Evolutionary conservation across 2,797 vertebrate species (phyloP).

Genomic region (Clangula hyemalis): DNA sequence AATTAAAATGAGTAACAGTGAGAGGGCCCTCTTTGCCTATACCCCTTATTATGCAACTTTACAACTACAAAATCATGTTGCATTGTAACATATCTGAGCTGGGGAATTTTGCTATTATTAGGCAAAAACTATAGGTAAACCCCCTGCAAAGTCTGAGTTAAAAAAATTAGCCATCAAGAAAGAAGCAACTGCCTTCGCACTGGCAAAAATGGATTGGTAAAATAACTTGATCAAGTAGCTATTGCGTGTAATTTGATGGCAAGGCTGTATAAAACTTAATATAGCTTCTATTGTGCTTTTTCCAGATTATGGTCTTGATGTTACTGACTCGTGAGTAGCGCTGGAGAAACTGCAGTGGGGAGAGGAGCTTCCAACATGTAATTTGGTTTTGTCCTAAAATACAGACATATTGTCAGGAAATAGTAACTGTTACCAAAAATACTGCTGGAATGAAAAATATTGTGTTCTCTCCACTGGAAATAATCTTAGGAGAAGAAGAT

Average conservation of each 20-base stretch:
- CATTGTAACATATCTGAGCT: not conserved
- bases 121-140: not conserved
- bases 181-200: slow-evolving; percentile 20
- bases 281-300: slow-evolving; percentile 59
- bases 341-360: slow-evolving; percentile 46
- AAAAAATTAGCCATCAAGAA: slow-evolving; percentile 4
- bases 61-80: not conserved
- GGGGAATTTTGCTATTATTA: not conserved
- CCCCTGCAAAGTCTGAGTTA: not conserved
- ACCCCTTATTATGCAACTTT: not conserved
- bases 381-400: slow-evolving; percentile 72
- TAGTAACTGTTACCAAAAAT: slow-evolving; percentile 73
- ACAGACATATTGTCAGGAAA: slow-evolving; percentile 69
- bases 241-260: slow-evolving; percentile 45
- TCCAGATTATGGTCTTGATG: slow-evolving; percentile 31
- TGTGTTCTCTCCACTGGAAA: slow-evolving; percentile 50
- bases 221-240: slow-evolving; percentile 3
- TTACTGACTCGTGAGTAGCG: slow-evolving; percentile 37
- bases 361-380: slow-evolving; percentile 63
- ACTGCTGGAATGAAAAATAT: slow-evolving; percentile 54
- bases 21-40: not conserved
- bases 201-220: not conserved
- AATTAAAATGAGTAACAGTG: not conserved
- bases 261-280: slow-evolving; percentile 68
- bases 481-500: slow-evolving; percentile 34